Evolutionary conservation across 2,888 invertebrate species (phyloP).

Genomic region (Tachina grossa): DNA sequence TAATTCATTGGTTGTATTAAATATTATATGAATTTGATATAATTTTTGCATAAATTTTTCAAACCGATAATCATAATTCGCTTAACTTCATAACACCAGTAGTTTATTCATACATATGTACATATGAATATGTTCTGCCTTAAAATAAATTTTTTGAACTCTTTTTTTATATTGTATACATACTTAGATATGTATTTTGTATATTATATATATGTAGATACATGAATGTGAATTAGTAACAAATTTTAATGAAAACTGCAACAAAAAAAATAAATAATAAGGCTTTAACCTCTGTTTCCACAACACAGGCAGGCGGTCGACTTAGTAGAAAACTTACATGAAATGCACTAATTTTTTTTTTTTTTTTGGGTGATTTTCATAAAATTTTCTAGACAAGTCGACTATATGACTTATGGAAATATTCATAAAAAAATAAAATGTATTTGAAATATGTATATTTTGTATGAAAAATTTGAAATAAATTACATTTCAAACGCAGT

Average conservation of each 20-base stretch:
- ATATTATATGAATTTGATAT: conserved; percentile 14
- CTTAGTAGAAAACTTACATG: too few species aligned
- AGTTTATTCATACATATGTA: conserved; percentile 49
- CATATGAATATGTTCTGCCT: conserved; percentile 62
- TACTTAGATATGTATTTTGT: conserved; percentile 36
- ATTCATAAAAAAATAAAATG: too few species aligned
- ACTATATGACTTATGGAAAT: too few species aligned
- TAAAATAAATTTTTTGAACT: conserved; percentile 45
- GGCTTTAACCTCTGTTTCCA: too few species aligned
- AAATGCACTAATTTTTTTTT: too few species aligned
- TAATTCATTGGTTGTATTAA: conserved; percentile 56
- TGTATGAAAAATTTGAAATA: too few species aligned
- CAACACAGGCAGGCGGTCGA: too few species aligned
- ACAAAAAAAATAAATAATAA: not conserved
- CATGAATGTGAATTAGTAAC: conserved; percentile 35
- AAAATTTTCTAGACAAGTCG: too few species aligned
- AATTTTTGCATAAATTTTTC: conserved; percentile 21
- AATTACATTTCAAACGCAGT: too few species aligned
- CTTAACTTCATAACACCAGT: conserved; percentile 56
- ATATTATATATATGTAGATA: conserved; percentile 44
- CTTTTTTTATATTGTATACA: conserved; percentile 17
- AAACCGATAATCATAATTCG: conserved; percentile 16
- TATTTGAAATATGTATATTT: too few species aligned
- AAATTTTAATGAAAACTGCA: conserved; percentile 39
- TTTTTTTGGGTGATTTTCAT: too few species aligned